Evolutionary conservation across 2,797 vertebrate species (phyloP), one percentile per base, ranked within the genome.

Genomic region (Otolemur crassicaudatus): DNA sequence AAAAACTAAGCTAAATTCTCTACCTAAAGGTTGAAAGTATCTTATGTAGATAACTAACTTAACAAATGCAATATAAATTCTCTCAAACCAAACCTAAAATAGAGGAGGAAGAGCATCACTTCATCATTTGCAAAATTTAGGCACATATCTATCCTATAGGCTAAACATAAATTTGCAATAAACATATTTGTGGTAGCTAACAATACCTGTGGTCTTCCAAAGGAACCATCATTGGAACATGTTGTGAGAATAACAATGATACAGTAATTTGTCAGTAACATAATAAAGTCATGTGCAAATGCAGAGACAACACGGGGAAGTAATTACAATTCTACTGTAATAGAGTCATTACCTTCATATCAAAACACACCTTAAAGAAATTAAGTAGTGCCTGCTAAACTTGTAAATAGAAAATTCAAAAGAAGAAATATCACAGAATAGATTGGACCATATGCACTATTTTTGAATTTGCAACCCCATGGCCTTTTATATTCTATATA

Each of bases 201-300:
- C 91, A 73, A 90, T 79, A 61, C 16, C 29, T 34, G 27, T 69
- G 7, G 10, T 91, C 65, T 40, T 80, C 40, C 61, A 89, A 63
- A 85, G 46, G 5, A 97, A 85, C 6, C 17, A 61, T 76, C 56
- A 43, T 5, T 37, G 40, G 14, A 87, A 61, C 22, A 43, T 31
- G 34, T 40, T 91, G 11, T 58, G 7, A 76, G 25, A 86, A 63
- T 46, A 82, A 75, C 27, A 83, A 12, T 17, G 19, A 60, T 61
- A 80, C 2, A 85, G 12, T 60, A 76, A 94, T 85, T 60, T 94
- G 19, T 58, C 23, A 86, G 22, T 60, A 83, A 25, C 9, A 85
- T 63, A 89, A 89, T 81, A 70, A 95, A 90, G 61, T 79, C 56
- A 72, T 34, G 14, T 72, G 27, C 58, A 92, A 61, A 95, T 23